Evolutionary conservation across 2,113 vertebrate genomes (phyloP), one percentile per base, ranked within the genome.

Genomic region (Mystacornis crossleyi): DNA sequence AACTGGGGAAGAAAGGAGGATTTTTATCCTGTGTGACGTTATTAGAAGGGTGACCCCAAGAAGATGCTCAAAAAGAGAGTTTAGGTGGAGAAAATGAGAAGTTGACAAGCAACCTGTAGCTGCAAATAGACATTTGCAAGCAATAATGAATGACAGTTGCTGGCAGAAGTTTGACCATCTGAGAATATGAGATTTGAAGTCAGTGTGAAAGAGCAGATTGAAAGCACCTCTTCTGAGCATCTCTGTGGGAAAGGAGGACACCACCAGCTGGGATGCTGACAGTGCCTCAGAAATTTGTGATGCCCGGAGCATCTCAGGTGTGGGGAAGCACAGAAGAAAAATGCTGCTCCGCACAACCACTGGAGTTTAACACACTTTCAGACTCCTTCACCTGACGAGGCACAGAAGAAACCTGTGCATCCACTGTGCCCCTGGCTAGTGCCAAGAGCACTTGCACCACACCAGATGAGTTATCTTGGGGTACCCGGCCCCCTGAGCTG

Each of bases 401-500:
- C 14, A 16, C 29, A 71, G n/a, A 61, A 33, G 23, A 26, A 83
- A 77, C 14, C 4, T 28, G 26, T 12, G 34, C 34, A 45, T 31
- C 9, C 24, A 26, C 6, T 19, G 24, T 1, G 2, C 4, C 8
- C 3, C 29, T 47, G 33, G 14, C 23, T 72, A 42, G 4, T 4
- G 18, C 33, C 53, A 67, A 58, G 18, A 67, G 18, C 23, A 61
- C 34, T 34, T 38, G 31, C 55, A 62, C 24, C 40, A 54, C 29
- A 54, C 8, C 10, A 72, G 18, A 31, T 14, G 10, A 60, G 19
- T 40, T 25, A 67, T 14, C 18, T 26, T 1, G 1, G 9, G 31
- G 6, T 40, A 58, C 48, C 14, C 0, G 2, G 53, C 2, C 34
- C 1, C 0, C 45, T 45, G 33, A 50, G n/a, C 15, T 75, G 26